Conservation (phyloP, 2,888 invertebrate species). For the Mechanitis messenoides region DNA sequence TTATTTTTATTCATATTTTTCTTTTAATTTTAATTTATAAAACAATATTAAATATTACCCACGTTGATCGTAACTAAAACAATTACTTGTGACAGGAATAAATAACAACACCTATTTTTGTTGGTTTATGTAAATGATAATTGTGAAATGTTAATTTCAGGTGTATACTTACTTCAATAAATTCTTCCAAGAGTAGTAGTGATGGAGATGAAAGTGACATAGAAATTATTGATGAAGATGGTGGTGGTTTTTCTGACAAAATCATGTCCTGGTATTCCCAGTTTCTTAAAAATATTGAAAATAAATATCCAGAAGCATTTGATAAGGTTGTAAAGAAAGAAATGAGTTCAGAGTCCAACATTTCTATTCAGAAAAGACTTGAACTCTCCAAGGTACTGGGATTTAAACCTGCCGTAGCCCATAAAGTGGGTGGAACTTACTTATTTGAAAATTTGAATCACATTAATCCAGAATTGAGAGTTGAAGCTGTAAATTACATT, state of each 20-base stretch:
- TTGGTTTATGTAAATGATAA: too few relatives aligned
- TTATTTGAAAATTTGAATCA: constrained; percentile 85
- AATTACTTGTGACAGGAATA: too few relatives aligned
- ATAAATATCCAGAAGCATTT: constrained; percentile 82
- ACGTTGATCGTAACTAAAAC: too few relatives aligned
- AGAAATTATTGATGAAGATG: constrained; percentile 64
- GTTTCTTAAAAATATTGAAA: constrained; percentile 79
- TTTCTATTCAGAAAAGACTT: constrained; percentile 43
- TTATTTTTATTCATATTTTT: constrained; percentile 3
- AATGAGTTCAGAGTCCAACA: constrained; percentile 54
- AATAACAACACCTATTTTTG: too few relatives aligned
- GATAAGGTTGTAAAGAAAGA: constrained; percentile 80
- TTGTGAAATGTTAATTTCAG: constrained; percentile 47
- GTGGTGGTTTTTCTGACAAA: constrained; percentile 49
- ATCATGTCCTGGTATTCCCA: constrained; percentile 72
- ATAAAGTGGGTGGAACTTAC: constrained; percentile 69
- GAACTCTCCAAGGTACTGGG: constrained; percentile 67
- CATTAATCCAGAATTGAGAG: constrained; percentile 79
- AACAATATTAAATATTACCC: too few relatives aligned
- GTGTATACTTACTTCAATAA: constrained; percentile 61
- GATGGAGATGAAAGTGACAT: constrained; percentile 61
- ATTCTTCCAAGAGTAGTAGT: constrained; percentile 32
- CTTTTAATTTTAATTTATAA: not conserved
- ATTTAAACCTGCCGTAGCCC: constrained; percentile 74
- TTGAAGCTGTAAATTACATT: constrained; percentile 81